Evolutionary conservation across 2,797 vertebrate genomes (phyloP), one percentile per base, ranked within the genome.

Genomic region (Echiichthys vipera): DNA sequence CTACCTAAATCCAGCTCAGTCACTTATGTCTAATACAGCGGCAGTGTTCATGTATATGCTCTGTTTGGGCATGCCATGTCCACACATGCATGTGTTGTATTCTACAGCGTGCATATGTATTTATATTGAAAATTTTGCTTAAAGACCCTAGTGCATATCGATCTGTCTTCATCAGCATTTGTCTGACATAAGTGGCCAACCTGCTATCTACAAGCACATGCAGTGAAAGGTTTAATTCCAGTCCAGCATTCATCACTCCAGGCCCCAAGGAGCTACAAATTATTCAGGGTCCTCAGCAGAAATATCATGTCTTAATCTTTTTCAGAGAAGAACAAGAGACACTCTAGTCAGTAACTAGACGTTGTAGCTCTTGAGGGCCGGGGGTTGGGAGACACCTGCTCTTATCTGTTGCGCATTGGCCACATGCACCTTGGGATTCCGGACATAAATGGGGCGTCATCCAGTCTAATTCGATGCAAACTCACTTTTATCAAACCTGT

Each of bases 401-500:
- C 71, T 66, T 69, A 65, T 68, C 67, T 30, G 29, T 51, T 76
- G 61, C 40, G 49, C 69, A n/a, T 78, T 80, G 81, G 83, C 74
- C 74, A 71, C 94, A 95, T 95, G 95, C 95, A 93, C 88, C 87
- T 84, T 62, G 47, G 76, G 83, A 74, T 80, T 83, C 76, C 34
- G 58, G 88, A 89, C 72, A 84, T 62, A 76, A 73, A 84, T 22
- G 70, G 78, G 80, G 88, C 71, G 47, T 82, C 88, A 90, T 87
- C 86, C 89, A 91, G 86, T 83, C 86, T 65, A 73, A 65, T 83
- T 86, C 54, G 65, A 90, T n/a, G 87, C 78, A 89, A 90, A 95
- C 95, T 95, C 95, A 95, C 95, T 95, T 95, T 94, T 95, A 85
- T 95, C 94, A 93, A 95, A 95, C 91, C 93, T 93, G 93, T 95